Evolutionary conservation across 2,113 vertebrate species (phyloP), one percentile per base, ranked within the genome.

Genomic region (Thymallus thymallus): DNA sequence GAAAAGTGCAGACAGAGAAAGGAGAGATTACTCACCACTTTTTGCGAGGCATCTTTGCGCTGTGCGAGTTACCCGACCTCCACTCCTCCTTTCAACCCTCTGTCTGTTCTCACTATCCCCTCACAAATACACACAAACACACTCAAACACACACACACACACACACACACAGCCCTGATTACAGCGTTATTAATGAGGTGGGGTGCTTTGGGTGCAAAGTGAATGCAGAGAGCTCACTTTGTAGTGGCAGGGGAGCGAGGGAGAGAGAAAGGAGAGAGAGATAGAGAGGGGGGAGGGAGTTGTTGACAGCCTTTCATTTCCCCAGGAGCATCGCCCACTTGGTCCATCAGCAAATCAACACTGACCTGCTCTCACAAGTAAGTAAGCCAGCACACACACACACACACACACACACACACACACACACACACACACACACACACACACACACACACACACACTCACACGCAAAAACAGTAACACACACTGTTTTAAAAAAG

Each of bases 161-260:
- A n/a, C 29, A n/a, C 2, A 35, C 14, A 68, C 18, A 13, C 32
- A 45, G 32, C 22, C 7, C 66, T 45, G n/a, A 68, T 68, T 41
- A 68, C 46, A 10, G 30, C 20, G 35, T 5, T 68, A 68, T 68
- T 68, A 68, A 68, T 68, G 66, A 68, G 66, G 66, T 68, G 61
- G 56, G 22, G 12, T 12, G 35, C 66, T 66, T 66, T 35, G 64
- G 30, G 64, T 46, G 32, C 20, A 68, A 35, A 68, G n/a, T 46
- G 66, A 68, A 68, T 68, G 35, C 66, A 23, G 66, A 68, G 35
- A 6, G 32, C 6, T 46, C 20, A 45, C 32, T 22, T 22, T 41
- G 66, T 45, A 14, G 66, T 22, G 29, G 30, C 9, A 6, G 12
- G 18, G 35, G 35, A 45, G 2, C 30, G 64, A 66, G 64, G 16